Conservation (phyloP, 2,113 vertebrate species). For the Hydrolagus affinis region DNA sequence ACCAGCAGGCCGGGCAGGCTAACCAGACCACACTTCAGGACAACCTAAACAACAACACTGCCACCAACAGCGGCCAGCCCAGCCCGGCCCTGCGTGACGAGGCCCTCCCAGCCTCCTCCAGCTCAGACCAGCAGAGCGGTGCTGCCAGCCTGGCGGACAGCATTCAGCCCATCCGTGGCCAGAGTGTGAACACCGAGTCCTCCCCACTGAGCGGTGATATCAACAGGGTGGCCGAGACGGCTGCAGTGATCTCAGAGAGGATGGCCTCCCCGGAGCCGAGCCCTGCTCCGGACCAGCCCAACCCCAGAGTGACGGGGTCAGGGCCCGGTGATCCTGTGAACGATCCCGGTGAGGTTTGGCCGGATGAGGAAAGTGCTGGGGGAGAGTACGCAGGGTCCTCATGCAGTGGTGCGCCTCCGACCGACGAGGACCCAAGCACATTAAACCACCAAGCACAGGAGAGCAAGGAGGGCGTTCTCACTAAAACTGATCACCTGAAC, state of each 20-base stretch:
- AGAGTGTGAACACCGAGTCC: constrained; percentile 11
- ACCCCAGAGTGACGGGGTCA: neutral
- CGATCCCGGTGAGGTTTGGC: neutral
- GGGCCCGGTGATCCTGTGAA: constrained; percentile 31
- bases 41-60: constrained; percentile 88
- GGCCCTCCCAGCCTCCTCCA: neutral
- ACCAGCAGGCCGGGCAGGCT: constrained; percentile 75
- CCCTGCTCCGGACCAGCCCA: constrained; percentile 46
- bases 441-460: neutral
- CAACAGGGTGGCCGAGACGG: constrained; percentile 79
- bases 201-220: constrained; percentile 47
- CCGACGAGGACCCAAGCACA: neutral
- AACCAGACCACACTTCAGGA: constrained; percentile 79
- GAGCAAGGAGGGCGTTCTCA: constrained; percentile 19
- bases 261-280: constrained; percentile 60
- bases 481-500: constrained; percentile 16
- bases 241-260: constrained; percentile 72
- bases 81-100: constrained; percentile 28
- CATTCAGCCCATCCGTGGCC: constrained; percentile 14
- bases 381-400: neutral
- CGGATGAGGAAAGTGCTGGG: neutral
- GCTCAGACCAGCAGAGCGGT: neutral
- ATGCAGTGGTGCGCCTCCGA: neutral
- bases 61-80: rapidly evolving
- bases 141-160: constrained; percentile 35